Percentiles rank a stretch among this genome's conserved stretches.
Evolutionary conservation across 2,113 vertebrate species (phyloP).

Genomic region (Pogonocichla stellata): DNA sequence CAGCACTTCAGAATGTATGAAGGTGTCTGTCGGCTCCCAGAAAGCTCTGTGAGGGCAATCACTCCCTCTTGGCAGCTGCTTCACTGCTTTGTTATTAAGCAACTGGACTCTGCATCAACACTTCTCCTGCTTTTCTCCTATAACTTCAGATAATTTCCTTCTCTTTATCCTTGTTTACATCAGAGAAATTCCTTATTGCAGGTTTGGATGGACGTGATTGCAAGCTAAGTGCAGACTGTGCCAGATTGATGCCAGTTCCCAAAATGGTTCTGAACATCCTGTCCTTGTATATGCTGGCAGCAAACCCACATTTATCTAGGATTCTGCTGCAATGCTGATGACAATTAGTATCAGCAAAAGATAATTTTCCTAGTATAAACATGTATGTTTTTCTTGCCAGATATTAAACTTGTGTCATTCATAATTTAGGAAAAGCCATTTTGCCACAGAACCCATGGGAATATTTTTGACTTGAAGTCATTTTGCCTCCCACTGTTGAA

Average conservation of each 20-base stretch:
- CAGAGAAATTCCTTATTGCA: neutral
- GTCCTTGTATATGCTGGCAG: slow-evolving; percentile 12
- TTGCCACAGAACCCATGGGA: neutral
- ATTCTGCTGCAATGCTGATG: slow-evolving; percentile 4
- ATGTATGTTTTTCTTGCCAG: neutral
- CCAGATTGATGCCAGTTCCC: neutral
- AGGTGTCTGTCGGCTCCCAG: neutral
- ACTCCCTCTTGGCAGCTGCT: neutral
- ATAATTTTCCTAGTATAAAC: slow-evolving; percentile 4
- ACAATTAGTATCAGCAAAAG: slow-evolving; percentile 31
- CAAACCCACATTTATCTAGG: neutral
- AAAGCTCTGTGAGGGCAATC: neutral
- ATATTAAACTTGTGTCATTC: slow-evolving; percentile 3
- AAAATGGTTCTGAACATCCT: neutral
- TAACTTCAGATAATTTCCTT: neutral
- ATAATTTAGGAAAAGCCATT: neutral
- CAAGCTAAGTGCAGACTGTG: neutral
- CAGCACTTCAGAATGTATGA: neutral
- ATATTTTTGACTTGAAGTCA: neutral
- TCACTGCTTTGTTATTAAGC: neutral
- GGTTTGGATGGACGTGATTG: neutral
- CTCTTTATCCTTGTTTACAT: neutral
- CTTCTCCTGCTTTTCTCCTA: neutral
- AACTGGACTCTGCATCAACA: neutral
- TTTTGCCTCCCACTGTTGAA: neutral